A percentile compares a stretch with the other conserved stretches of the same genome.
These are phyloP conservation scores for Dipus sagitta DNA, from an alignment of 2,797 vertebrate species.

Conservation along the genomic window DNA sequence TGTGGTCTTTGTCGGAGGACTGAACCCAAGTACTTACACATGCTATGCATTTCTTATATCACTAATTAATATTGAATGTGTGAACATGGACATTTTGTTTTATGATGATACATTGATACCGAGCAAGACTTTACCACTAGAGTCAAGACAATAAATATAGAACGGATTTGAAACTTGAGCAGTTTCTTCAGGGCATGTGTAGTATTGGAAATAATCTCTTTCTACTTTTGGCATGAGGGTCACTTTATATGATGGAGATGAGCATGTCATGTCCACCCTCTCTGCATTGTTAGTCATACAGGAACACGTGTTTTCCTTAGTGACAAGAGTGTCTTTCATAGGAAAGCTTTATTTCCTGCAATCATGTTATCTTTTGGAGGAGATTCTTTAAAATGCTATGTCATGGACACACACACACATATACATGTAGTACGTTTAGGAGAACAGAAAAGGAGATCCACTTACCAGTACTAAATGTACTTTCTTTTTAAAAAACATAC, in stretches of 20 bases:
- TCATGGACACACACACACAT: neutral
- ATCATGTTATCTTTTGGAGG: slow-evolving; percentile 11
- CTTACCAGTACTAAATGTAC: neutral
- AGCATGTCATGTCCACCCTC: neutral
- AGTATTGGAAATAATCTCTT: neutral
- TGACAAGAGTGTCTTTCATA: neutral
- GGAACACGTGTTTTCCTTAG: neutral
- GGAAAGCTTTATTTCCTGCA: slow-evolving; percentile 21
- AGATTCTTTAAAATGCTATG: neutral
- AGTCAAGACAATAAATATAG: neutral
- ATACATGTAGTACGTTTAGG: neutral
- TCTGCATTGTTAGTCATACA: neutral
- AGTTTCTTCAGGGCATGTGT: neutral
- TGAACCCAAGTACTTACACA: neutral
- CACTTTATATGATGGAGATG: neutral
- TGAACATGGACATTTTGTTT: neutral
- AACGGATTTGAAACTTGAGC: slow-evolving; percentile 1
- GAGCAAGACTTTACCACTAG: slow-evolving; percentile 11
- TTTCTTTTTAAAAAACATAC: neutral
- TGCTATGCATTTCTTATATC: neutral
- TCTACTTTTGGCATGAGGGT: neutral
- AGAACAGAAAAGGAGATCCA: neutral
- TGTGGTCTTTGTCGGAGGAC: no score
- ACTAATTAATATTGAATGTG: neutral
- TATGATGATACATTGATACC: neutral